These are phyloP conservation scores for Ylistrum balloti DNA, from an alignment of 1,140 invertebrate species.

Conservation along the genomic window DNA sequence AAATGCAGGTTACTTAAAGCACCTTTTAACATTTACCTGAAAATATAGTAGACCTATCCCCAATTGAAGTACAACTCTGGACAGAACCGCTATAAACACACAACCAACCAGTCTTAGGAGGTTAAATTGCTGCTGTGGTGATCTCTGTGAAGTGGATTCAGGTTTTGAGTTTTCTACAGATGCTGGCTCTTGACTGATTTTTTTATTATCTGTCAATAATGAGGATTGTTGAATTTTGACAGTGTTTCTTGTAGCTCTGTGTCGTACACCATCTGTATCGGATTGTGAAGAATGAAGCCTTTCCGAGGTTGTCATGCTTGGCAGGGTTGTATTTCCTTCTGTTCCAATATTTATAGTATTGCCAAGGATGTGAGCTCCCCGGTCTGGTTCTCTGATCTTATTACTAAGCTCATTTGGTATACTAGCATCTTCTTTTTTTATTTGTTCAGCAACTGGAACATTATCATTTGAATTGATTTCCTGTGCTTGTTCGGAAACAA, in stretches of 20 bases:
- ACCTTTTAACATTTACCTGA: slow-evolving; percentile 53
- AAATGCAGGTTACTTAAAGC: too few relatives aligned
- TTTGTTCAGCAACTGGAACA: not conserved
- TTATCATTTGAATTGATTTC: not conserved
- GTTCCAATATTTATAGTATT: not conserved
- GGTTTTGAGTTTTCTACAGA: not conserved
- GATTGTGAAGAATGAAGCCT: not conserved
- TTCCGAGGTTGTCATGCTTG: not conserved
- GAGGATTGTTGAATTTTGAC: not conserved
- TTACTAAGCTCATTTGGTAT: not conserved
- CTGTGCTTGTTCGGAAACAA: not conserved
- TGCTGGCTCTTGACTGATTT: not conserved
- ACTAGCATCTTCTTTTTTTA: not conserved
- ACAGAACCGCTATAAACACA: slow-evolving; percentile 60
- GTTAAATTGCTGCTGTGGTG: slow-evolving; percentile 53
- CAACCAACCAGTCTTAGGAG: slow-evolving; percentile 61
- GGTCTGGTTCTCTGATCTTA: not conserved
- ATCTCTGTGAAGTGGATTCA: not conserved
- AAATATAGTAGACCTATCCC: slow-evolving; percentile 60
- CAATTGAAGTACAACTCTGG: slow-evolving; percentile 60
- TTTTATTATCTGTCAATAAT: not conserved
- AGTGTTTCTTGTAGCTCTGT: slow-evolving; percentile 25
- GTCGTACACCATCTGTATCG: not conserved
- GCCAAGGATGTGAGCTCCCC: not conserved
- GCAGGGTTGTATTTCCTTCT: not conserved